Percentiles rank a stretch among this genome's conserved stretches.
Conservation (phyloP, 2,113 vertebrate species). For the Muntiacus reevesi region DNA sequence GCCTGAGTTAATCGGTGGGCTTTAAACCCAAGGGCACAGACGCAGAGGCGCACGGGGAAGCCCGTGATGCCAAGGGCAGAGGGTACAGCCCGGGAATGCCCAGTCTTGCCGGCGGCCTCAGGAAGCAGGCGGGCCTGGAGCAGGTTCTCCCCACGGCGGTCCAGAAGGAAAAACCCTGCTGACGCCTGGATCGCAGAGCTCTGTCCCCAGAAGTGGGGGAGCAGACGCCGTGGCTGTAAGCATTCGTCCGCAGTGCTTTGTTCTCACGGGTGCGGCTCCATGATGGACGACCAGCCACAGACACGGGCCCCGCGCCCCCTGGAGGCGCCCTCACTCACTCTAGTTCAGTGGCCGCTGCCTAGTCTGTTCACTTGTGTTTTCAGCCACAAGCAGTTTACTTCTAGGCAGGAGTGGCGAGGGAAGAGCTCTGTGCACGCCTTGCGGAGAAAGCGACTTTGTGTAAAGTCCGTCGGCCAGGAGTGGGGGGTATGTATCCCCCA, state of each 20-base stretch:
- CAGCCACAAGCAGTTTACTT: accelerated
- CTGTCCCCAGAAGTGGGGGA: background rate
- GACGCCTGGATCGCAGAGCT: background rate
- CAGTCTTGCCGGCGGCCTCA: accelerated
- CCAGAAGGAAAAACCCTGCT: accelerated
- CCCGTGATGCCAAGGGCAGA: background rate
- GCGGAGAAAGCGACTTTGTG: accelerated
- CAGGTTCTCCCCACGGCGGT: accelerated
- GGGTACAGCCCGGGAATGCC: accelerated
- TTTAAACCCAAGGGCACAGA: background rate
- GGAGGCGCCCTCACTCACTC: background rate
- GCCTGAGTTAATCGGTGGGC: background rate
- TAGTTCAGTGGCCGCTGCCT: accelerated
- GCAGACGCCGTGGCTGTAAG: accelerated
- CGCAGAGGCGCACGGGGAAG: accelerated
- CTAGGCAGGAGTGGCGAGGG: accelerated
- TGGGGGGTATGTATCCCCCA: accelerated
- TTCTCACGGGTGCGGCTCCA: accelerated
- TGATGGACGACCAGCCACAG: accelerated
- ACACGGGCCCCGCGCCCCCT: accelerated
- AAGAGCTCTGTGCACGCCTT: accelerated
- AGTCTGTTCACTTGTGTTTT: background rate
- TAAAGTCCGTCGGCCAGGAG: accelerated
- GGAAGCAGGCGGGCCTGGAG: accelerated
- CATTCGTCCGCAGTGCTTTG: accelerated